Evolutionary conservation across 2,113 vertebrate genomes (phyloP).

Genomic region (Coregonus clupeaformis): DNA sequence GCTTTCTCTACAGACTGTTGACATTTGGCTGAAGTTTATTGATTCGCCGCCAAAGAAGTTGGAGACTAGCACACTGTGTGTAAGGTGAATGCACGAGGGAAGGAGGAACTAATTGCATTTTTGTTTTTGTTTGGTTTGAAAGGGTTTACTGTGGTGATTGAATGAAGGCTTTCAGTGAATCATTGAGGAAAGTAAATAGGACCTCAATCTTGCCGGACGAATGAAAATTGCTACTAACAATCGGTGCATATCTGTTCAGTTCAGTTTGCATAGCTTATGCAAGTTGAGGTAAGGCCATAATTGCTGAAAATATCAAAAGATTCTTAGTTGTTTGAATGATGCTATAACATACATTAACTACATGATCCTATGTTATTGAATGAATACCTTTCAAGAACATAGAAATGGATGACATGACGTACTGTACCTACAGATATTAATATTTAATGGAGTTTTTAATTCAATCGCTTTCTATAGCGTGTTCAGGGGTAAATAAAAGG

Average conservation of each 20-base stretch:
- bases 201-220: background rate
- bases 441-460: too few relatives aligned
- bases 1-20: conserved; percentile 35
- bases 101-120: conserved; percentile 38
- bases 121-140: background rate
- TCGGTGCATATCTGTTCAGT: background rate
- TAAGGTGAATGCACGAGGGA: conserved; percentile 14
- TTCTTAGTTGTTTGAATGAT: too few relatives aligned
- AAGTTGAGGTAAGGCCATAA: too few relatives aligned
- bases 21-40: conserved; percentile 65
- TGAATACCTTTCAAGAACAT: too few relatives aligned
- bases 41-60: conserved; percentile 46
- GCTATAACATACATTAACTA: too few relatives aligned
- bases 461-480: too few relatives aligned
- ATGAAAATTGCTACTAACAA: background rate
- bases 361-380: too few relatives aligned
- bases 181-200: background rate
- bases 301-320: too few relatives aligned
- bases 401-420: too few relatives aligned
- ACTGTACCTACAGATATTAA: too few relatives aligned
- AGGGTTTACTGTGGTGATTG: background rate
- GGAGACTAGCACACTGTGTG: conserved; percentile 22
- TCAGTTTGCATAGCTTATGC: too few relatives aligned
- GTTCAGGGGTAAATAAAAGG: too few relatives aligned
- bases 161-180: conserved; percentile 3